Conservation (phyloP, 2,113 vertebrate species). For the Gnathonemus longibarbis region DNA sequence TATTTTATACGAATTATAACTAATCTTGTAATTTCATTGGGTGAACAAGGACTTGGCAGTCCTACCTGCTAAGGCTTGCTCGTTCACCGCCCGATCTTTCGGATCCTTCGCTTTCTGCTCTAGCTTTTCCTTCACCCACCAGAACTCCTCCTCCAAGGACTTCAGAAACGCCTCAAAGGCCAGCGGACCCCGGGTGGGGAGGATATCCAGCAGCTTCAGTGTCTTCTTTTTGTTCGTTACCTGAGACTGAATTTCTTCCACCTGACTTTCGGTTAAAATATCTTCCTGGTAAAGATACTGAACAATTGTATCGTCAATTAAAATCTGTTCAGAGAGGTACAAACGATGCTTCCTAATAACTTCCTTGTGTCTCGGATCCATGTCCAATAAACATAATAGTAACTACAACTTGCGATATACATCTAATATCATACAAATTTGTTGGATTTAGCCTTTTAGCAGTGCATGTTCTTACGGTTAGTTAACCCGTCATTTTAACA, state of each 20-base stretch:
- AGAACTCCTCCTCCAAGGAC: conserved; percentile 72
- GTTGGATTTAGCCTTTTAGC: background rate
- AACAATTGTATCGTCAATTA: conserved; percentile 74
- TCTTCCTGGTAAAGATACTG: conserved; percentile 84
- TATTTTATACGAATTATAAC: background rate
- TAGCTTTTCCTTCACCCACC: conserved; percentile 75
- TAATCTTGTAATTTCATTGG: background rate
- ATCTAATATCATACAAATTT: background rate
- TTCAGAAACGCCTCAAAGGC: conserved; percentile 75
- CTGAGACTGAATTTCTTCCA: conserved; percentile 76
- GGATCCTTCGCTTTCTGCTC: conserved; percentile 34
- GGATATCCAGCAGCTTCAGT: conserved; percentile 72
- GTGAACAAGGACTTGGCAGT: background rate
- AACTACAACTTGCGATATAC: background rate
- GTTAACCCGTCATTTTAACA: background rate
- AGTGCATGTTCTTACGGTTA: background rate
- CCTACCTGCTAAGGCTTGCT: conserved; percentile 47
- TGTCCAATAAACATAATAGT: conserved; percentile 34
- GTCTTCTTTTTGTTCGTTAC: conserved; percentile 61
- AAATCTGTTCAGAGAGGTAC: conserved; percentile 68
- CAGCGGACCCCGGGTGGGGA: conserved; percentile 76
- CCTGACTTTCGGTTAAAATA: conserved; percentile 66
- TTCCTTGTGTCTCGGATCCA: conserved; percentile 75
- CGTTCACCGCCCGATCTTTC: background rate
- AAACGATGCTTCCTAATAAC: conserved; percentile 70